Base-by-base conservation (phyloP, 2,888 invertebrate species). In the Bruchidius siliquastri region DNA sequence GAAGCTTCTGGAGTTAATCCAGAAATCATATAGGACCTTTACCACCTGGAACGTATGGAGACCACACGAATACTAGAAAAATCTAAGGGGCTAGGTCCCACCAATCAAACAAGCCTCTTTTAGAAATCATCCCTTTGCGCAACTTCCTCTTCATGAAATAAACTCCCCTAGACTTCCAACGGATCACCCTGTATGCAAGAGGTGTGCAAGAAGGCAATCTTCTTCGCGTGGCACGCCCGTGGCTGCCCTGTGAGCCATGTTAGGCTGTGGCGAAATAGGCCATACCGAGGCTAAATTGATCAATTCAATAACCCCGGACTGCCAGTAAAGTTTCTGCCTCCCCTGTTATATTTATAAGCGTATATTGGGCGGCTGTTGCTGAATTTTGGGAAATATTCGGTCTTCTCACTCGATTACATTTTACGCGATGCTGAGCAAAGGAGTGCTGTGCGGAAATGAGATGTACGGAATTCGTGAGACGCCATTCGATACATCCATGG, bases 271-370 rank as follows among this genome's bases (percentile, higher is more conserved):
- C 78, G 79, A 79, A 85, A 85, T 83, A 83, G 84, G 81, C 85
- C 85, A 85, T 85, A 84, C 84, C 83, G 85, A 82, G 84, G 81
- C 84, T 21, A 84, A 86, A 86, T 86, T 86, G 86, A 86, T 86
- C 86, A 86, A 86, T 86, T 86, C 86, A 86, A 86, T 86, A 86
- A 86, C 86, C 86, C 80, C 85, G 85, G 86, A 84, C 85, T 85
- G 84, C 83, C 80, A 85, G 81, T 85, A 85, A 86, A 83, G 83
- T 83, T 84, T 83, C 84, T 81, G 84, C 84, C 84, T 84, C 81
- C 82, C 82, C 82, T 83, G 83, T 84, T 85, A 84, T 84, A 83
- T 84, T 85, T 85, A 85, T 83, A 84, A 83, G 83, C 81, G 77
- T 81, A 83, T 81, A 82, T 81, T 83, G 83, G 82, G 83, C 82